Base-by-base conservation (phyloP, 2,888 invertebrate species). In the Cactoblastis cactorum region DNA sequence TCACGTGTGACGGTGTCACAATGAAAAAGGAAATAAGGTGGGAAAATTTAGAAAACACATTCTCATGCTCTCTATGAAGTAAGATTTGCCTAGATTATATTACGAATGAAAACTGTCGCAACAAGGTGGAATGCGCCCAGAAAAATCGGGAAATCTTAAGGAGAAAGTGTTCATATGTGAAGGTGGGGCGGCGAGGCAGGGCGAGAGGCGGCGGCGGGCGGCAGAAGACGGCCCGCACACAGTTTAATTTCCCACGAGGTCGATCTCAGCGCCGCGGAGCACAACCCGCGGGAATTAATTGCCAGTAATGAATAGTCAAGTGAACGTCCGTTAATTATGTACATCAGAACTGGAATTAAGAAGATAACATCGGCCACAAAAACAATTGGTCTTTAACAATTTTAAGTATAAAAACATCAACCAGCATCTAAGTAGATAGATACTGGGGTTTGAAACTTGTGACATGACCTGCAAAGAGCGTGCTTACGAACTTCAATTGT, bases 221-320 rank as follows among this genome's bases (percentile, higher is more conserved):
- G 82, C 74, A 78, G 75, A 86, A 85, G 87, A 85, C 83, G 86
- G 84, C 82, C 79, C 80, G 83, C 78, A 83, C 83, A 77, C 82
- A 87, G 85, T 88, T 89, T 89, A 89, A 89, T 89, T 89, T 89
- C 89, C 89, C 89, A 87, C 84, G 89, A 89, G 89, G 88, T 87
- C 88, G 86, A 88, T 89, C 89, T 88, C 84, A 74, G 85, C 80
- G 83, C 83, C 83, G 82, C 81, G 79, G 77, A 80, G 85, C 84
- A 71, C 83, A 80, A 79, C 88, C 83, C 88, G 88, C 85, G 88
- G 89, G 89, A 88, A 85, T 89, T 89, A 88, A 89, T 87, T 88
- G 88, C 86, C 78, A 85, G 85, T 87, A 89, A 89, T 89, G 89
- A 89, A 88, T 89, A 89, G 88, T 82, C 87, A 83, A 88, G 88